Evolutionary conservation across 2,113 vertebrate genomes (phyloP).

Genomic region (Tiliqua scincoides): DNA sequence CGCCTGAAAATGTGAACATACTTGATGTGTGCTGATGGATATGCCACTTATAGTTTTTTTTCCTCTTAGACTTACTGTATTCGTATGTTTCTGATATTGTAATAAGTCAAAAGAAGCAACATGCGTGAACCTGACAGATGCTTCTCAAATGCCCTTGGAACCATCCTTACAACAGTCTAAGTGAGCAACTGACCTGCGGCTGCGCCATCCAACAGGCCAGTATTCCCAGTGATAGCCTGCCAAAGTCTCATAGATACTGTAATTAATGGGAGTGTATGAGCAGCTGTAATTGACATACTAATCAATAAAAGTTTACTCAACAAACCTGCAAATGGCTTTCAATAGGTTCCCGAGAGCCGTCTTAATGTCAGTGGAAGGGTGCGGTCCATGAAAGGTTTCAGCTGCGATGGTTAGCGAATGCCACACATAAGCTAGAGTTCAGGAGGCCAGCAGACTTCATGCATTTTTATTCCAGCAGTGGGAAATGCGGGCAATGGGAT

Average conservation of each 20-base stretch:
- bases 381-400: not conserved
- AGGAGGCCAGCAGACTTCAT: not conserved
- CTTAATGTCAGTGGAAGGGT: constrained; percentile 16
- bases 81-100: not conserved
- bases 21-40: not conserved
- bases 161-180: constrained; percentile 6
- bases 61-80: not conserved
- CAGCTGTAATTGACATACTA: constrained; percentile 47
- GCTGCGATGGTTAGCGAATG: rapidly evolving
- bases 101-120: constrained; percentile 22
- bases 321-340: constrained; percentile 41
- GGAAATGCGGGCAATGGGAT: not conserved
- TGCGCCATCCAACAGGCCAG: constrained; percentile 45
- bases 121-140: not conserved
- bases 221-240: constrained; percentile 46
- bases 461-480: constrained; percentile 11
- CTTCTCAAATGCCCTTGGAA: constrained; percentile 23
- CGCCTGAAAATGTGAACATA: not conserved
- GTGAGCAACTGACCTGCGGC: constrained; percentile 50
- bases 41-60: too few relatives aligned
- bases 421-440: rapidly evolving
- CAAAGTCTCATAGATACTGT: constrained; percentile 38
- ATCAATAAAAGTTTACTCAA: constrained; percentile 61
- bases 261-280: constrained; percentile 55
- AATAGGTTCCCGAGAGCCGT: constrained; percentile 41